A percentile compares a stretch with the other conserved stretches of the same genome.
Evolutionary conservation across 2,888 invertebrate species (phyloP).

Genomic region (Cantharis lateralis): DNA sequence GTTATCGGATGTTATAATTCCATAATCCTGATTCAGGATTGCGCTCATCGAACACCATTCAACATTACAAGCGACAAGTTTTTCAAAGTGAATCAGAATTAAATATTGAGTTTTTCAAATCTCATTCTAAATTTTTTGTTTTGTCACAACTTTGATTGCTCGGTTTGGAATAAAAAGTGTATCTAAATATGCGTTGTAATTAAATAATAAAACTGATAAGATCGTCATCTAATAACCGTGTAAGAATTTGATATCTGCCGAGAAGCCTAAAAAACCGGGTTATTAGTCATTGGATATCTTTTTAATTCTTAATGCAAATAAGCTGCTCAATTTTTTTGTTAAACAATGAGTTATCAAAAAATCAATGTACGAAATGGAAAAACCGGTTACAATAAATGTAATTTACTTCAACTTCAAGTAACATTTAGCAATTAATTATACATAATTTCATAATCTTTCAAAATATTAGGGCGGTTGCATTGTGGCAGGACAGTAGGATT

Average conservation of each 20-base stretch:
- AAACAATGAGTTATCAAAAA: not conserved
- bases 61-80: not conserved
- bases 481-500: not conserved
- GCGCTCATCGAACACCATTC: not conserved
- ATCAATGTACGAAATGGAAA: not conserved
- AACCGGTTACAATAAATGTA: not conserved
- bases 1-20: not conserved
- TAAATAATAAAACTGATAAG: not conserved
- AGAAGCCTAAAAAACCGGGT: not conserved
- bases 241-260: not conserved
- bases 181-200: not conserved
- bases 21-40: not conserved
- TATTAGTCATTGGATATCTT: not conserved
- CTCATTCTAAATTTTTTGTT: not conserved
- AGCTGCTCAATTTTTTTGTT: not conserved
- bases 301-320: not conserved
- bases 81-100: not conserved
- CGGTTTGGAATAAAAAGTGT: not conserved
- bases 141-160: not conserved
- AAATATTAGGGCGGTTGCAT: not conserved
- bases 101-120: not conserved
- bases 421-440: not conserved
- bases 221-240: not conserved
- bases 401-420: not conserved
- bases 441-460: not conserved